Percentiles rank a stretch among this genome's conserved stretches.
Conservation (phyloP, 2,113 vertebrate genomes). For the Dipodomys merriami region DNA sequence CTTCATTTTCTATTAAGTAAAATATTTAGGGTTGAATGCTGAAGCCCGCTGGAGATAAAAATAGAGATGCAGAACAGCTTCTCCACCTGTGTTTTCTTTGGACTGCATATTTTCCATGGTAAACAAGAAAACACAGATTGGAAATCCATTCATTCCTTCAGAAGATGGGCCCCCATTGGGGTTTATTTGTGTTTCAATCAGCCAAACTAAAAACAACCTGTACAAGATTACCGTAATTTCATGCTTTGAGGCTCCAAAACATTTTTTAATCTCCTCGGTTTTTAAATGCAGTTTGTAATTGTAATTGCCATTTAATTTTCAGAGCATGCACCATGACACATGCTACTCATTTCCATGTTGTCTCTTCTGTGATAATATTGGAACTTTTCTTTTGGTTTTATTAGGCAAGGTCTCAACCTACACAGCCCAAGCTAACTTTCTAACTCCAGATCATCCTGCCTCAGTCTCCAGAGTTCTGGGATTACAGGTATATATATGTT, state of each 20-base stretch:
- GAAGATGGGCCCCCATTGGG: background rate
- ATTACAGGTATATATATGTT: background rate
- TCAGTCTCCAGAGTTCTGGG: background rate
- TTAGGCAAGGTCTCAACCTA: background rate
- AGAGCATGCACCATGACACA: background rate
- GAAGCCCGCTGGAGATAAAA: conserved; percentile 57
- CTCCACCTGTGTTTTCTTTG: conserved; percentile 70
- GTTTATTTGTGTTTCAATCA: conserved; percentile 66
- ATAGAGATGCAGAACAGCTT: conserved; percentile 48
- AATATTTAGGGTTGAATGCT: conserved; percentile 47
- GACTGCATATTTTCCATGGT: conserved; percentile 59
- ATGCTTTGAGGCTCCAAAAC: background rate
- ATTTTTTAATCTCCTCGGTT: background rate
- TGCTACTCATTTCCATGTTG: background rate
- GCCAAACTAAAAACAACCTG: conserved; percentile 47
- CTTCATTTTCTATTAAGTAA: conserved; percentile 62
- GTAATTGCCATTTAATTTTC: background rate
- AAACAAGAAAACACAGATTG: conserved; percentile 76
- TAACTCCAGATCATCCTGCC: background rate
- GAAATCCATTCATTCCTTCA: conserved; percentile 69
- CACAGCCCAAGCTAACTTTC: background rate
- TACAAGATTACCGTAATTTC: background rate
- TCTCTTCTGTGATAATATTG: background rate
- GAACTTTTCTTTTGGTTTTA: background rate
- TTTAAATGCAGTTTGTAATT: background rate